phyloP scores from a whole-genome alignment of 2,113 vertebrate genomes.

The Podilymbus podiceps region DNA sequence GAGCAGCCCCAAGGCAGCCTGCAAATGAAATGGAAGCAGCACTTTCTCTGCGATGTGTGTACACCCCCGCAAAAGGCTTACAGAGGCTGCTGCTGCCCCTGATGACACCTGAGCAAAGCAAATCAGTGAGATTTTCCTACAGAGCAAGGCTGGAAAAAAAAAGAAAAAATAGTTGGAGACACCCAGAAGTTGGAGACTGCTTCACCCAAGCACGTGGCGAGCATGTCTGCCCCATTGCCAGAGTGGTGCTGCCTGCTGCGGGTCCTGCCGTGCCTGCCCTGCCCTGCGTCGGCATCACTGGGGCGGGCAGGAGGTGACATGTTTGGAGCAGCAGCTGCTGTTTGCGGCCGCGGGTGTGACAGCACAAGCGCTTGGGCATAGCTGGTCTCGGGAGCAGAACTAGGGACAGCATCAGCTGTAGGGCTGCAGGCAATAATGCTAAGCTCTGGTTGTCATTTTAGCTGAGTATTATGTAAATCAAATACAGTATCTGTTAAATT shows the following conservation, averaged over 20 bases:
- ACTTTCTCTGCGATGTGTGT: rapidly evolving
- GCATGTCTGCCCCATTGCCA: rapidly evolving
- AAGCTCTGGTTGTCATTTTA: not conserved
- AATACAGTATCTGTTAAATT: not conserved
- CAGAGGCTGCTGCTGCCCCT: not conserved
- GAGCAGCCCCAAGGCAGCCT: not conserved
- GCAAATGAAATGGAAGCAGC: rapidly evolving
- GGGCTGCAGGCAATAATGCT: not conserved
- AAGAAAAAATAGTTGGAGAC: too few species aligned
- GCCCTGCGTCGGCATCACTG: not conserved
- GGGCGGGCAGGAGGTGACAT: not conserved
- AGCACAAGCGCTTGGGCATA: not conserved
- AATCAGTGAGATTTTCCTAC: rapidly evolving
- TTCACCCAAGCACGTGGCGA: not conserved
- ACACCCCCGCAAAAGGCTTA: rapidly evolving
- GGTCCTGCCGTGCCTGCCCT: not conserved
- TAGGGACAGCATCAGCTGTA: not conserved
- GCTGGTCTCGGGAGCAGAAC: not conserved
- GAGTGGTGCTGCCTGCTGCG: not conserved
- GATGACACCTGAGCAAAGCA: not conserved
- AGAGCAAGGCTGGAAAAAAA: not conserved
- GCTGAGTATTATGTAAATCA: not conserved
- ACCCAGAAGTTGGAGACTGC: too few species aligned
- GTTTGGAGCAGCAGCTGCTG: not conserved
- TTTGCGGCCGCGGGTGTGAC: not conserved